Evolutionary conservation across 2,888 invertebrate species (phyloP).

Genomic region (Andrena chrysosceles): DNA sequence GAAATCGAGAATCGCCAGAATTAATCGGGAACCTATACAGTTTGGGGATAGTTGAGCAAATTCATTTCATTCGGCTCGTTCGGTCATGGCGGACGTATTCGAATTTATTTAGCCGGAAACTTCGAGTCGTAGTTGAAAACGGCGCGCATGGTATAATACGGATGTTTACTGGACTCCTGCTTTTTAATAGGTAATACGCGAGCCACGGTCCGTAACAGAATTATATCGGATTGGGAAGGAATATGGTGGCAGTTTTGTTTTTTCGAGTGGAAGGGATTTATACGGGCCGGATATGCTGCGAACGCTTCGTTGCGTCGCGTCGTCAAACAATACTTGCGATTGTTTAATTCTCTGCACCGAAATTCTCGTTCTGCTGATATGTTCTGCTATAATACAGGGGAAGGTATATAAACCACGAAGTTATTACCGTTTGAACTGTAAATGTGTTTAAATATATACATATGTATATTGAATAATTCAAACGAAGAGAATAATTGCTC

Average conservation of each 20-base stretch:
- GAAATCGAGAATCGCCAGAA: constrained; percentile 32
- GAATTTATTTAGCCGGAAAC: constrained; percentile 50
- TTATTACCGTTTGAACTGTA: background rate
- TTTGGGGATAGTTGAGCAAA: constrained; percentile 33
- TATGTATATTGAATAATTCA: background rate
- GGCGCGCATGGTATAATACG: constrained; percentile 19
- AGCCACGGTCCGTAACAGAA: background rate
- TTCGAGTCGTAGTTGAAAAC: constrained; percentile 21
- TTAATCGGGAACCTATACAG: constrained; percentile 34
- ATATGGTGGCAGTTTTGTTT: background rate
- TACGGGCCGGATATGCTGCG: background rate
- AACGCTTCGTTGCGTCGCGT: background rate
- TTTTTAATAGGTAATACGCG: background rate
- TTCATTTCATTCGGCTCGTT: constrained; percentile 37
- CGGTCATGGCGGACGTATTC: constrained; percentile 21
- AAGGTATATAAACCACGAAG: background rate
- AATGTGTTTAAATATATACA: background rate
- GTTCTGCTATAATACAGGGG: background rate
- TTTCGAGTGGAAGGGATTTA: background rate
- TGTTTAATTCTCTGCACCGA: background rate
- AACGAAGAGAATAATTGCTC: background rate
- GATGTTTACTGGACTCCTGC: constrained; percentile 16
- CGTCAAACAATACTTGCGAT: background rate
- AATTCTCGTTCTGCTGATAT: background rate
- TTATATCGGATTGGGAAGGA: background rate